Base-by-base conservation (phyloP, 1,140 invertebrate genomes). In the Cotesia chilonis region DNA sequence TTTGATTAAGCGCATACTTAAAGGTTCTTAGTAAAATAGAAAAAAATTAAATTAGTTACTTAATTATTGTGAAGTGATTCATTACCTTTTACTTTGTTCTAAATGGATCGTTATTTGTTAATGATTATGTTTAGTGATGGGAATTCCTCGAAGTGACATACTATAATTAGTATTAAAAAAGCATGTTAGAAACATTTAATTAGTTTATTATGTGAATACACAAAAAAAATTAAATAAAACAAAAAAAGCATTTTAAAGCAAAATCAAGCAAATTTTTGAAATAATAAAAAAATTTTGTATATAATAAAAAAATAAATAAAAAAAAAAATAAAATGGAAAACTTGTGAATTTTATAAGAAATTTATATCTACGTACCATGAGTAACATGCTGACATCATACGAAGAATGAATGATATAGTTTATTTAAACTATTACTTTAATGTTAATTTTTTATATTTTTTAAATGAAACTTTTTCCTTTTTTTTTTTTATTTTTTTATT, bases 311-410 rank as follows among this genome's bases (percentile, higher is more conserved):
- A 41, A 41, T 7, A 41, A 14, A n/a, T n/a, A 14, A 14, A 41
- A 41, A 41, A 41, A 41, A 41, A 41, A 9, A 6, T 57, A 9
- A 57, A 57, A 57, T 6, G 54, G n/a, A 14, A 57, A 17, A 20
- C 12, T 20, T 57, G 3, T 14, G n/a, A 57, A 7, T 5, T 57
- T 61, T 17, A 28, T 28, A 28, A 61, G 12, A 17, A 59, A 35
- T 57, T 60, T 35, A 47, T 55, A 4, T 12, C 10, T 80, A 84
- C 82, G 73, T 81, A 83, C 81, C 79, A 82, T 7, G 20, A 55
- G 67, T 9, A 75, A 57, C 73, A 81, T 77, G 77, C 75, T 74
- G 79, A 80, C 75, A 66, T 78, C 75, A 76, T 71, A 77, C 78
- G 73, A 74, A 74, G 70, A 51, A 66, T 10, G 17, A 35, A 66